Base-by-base conservation (phyloP, 2,888 invertebrate species). In the Apoda limacodes region DNA sequence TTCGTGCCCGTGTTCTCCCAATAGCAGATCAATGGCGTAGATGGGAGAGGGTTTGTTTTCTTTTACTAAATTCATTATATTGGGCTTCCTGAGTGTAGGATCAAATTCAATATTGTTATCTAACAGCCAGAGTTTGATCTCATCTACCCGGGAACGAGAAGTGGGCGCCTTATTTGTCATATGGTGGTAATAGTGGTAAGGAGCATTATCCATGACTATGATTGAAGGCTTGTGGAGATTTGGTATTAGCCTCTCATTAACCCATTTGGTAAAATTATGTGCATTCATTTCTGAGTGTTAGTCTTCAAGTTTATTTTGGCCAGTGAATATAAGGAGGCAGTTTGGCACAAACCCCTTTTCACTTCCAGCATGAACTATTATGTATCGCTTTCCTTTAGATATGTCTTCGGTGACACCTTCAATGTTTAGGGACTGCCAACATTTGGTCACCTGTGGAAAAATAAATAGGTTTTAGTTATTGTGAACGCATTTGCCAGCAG, bases 221-320 rank as follows among this genome's bases (percentile, higher is more conserved):
- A 22, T 22, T 9, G 22, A 22, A 7, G 22, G 7, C 9, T 19
- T 5, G 9, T 5, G 9, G 5, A 19, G 9, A 19, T 19, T 19
- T 7, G 19, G 19, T 7, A 19, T 19, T 19, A 19, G 9, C 19
- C 9, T 19, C 9, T 19, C 19, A 19, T 7, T 19, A 19, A 19
- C 19, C 19, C 19, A 19, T 19, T 19, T 19, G 5, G 9, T 7
- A 9, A 19, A 19, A 25, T 48, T 48, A 13, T 29, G 14, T 10
- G 14, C 9, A 32, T 47, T 46, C 44, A 48, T 48, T 25, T 46
- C 43, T 5, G 39, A 43, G 28, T 47, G 42, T 9, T 46, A 47
- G 11, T 45, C 46, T 24, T 41, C 44, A 6, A 12, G 13, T 34
- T 45, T 45, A 15, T 44, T 44, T 12, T 17, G 37, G 6, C 43